phyloP scores from a whole-genome alignment of 2,797 vertebrate genomes.

The Protonibea diacanthus region DNA sequence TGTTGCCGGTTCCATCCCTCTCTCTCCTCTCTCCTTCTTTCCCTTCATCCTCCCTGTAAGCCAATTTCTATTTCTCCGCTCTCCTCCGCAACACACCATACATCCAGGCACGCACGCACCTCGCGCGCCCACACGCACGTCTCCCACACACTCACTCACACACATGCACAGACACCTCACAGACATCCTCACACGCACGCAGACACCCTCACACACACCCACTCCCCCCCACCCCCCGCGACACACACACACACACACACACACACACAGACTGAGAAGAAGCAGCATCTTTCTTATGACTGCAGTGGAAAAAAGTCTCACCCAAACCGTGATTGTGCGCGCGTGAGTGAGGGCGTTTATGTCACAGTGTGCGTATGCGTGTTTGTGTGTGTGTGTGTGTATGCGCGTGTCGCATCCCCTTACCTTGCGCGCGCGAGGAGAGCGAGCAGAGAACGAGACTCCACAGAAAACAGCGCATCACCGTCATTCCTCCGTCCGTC shows the following conservation, averaged over 20 bases:
- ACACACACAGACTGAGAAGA: not conserved
- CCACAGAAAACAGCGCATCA: constrained; percentile 81
- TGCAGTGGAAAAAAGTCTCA: constrained; percentile 48
- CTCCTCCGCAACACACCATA: constrained; percentile 66
- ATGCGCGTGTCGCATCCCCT: constrained; percentile 68
- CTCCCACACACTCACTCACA: constrained; percentile 20
- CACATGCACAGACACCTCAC: constrained; percentile 50
- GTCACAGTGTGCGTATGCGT: constrained; percentile 6
- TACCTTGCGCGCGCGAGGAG: constrained; percentile 80
- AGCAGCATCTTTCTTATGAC: constrained; percentile 39
- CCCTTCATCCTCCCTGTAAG: constrained; percentile 59
- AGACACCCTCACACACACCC: constrained; percentile 26
- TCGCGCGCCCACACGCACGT: constrained; percentile 27
- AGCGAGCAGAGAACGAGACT: constrained; percentile 77
- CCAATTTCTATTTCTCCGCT: constrained; percentile 62
- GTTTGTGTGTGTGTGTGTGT: not conserved
- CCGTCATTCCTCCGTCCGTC: constrained; percentile 74
- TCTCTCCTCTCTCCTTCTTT: constrained; percentile 34
- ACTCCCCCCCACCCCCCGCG: not conserved
- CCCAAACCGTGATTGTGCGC: constrained; percentile 8
- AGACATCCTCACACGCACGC: constrained; percentile 47
- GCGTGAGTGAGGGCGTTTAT: constrained; percentile 35
- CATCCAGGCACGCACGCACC: constrained; percentile 28
- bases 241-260: not conserved
- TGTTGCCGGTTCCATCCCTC: constrained; percentile 68